Evolutionary conservation across 2,797 vertebrate genomes (phyloP), one percentile per base, ranked within the genome.

Genomic region (Sparidentex hasta): DNA sequence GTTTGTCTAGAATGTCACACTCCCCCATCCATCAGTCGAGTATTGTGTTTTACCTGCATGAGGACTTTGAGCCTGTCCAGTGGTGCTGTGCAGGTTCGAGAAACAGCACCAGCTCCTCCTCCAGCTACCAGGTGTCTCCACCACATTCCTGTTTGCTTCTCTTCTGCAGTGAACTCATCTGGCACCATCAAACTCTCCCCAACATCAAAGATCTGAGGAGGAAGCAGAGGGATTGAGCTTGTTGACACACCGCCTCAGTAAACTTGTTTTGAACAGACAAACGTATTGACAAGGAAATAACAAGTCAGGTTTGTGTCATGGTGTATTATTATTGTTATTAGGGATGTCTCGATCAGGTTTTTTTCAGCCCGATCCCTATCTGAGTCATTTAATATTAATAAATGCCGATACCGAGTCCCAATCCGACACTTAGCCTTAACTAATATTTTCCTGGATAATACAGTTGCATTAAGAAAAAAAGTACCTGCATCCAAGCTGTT

Each of bases 51-150:
- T 92, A 98, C 98, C 97, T 99, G 98, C 98, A 99, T 99, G 66
- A 99, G 95, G 43, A 99, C 98, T 94, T 99, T 99, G 38, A 99
- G 94, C 27, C 98, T 93, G 91, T 99, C 98, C 87, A 99, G 93
- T 0, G 98, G 98, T 0, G 98, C 98, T 0, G 98, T 99, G 77
- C 97, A 99, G 62, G 98, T 99, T 55, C 98, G 96, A 59, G 98
- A 99, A 47, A 96, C 97, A 0, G 97, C 97, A 1, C 98, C 98
- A 0, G 98, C 98, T 71, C 96, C 98, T 11, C 97, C 98, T 82
- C 98, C 98, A 0, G 98, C 98, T 86, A 99, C 98, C 25, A 99
- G 95, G 78, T 99, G 97, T 58, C 98, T 95, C 98, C 98, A 99
- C 97, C 96, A 97, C 97, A 98, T 97, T 21, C 98, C 98, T 0